Percentiles rank a stretch among this genome's conserved stretches.
These are phyloP conservation scores for Motacilla alba DNA, from an alignment of 2,113 vertebrate species.

Conservation along the genomic window DNA sequence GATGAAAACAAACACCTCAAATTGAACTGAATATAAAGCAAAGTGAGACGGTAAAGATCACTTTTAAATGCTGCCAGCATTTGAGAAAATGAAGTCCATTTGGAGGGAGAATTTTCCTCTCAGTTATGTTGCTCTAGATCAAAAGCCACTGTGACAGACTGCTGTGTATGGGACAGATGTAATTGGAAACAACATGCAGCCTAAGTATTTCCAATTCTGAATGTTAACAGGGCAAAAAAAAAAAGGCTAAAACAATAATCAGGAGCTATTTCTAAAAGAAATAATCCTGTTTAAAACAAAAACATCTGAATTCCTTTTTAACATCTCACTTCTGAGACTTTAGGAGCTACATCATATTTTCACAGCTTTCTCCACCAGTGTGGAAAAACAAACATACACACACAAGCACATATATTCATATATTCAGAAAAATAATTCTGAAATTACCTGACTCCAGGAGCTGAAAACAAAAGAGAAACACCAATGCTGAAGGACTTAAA, in stretches of 20 bases:
- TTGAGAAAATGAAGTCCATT: constrained; percentile 9
- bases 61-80: background rate
- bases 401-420: background rate
- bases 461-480: background rate
- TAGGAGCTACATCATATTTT: background rate
- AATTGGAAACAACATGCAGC: background rate
- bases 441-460: background rate
- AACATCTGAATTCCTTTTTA: background rate
- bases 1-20: constrained; percentile 22
- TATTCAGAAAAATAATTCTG: background rate
- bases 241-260: background rate
- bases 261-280: background rate
- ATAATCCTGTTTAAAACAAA: background rate
- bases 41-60: background rate
- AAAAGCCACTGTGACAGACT: constrained; percentile 20
- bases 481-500: background rate
- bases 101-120: constrained; percentile 28
- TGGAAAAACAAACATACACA: background rate
- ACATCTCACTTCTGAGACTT: background rate
- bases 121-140: background rate
- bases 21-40: constrained; percentile 29
- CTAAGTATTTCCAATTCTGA: background rate
- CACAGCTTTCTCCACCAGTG: background rate
- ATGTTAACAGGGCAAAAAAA: background rate
- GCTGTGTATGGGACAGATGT: background rate